Percentiles rank a stretch among this genome's conserved stretches.
Evolutionary conservation across 2,113 vertebrate species (phyloP).

Genomic region (Cyanoliseus patagonus): DNA sequence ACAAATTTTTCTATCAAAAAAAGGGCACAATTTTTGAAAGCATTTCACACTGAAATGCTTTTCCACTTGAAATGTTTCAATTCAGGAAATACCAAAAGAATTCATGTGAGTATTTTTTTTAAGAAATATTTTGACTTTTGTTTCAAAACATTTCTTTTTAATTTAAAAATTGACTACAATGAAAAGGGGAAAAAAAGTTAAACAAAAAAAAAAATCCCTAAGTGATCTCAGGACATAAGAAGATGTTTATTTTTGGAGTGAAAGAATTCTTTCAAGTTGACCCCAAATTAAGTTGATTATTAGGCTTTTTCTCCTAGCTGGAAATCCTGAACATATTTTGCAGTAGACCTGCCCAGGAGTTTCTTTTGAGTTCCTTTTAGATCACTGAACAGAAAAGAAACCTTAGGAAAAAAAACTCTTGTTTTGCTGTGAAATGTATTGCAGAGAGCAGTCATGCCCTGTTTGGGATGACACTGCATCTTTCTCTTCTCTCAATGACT

Average conservation of each 20-base stretch:
- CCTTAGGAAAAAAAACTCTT: neutral
- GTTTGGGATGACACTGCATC: neutral
- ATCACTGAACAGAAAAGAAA: neutral
- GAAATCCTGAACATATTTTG: neutral
- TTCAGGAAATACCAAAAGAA: conserved; percentile 25
- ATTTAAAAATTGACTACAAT: neutral
- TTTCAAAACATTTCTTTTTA: neutral
- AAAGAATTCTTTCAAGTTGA: neutral
- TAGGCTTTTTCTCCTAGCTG: neutral
- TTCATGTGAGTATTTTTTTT: neutral
- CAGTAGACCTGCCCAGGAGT: neutral
- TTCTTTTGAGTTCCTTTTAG: neutral
- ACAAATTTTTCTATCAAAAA: neutral
- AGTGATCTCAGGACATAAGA: neutral
- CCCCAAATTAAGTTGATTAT: neutral
- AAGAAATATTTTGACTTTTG: conserved; percentile 28
- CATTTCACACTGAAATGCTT: neutral
- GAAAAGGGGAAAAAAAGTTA: neutral
- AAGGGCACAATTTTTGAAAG: neutral
- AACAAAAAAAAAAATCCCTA: neutral
- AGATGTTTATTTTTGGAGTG: neutral
- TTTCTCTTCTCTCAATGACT: conserved; percentile 18
- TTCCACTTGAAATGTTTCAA: neutral
- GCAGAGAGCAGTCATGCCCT: neutral
- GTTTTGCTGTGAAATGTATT: neutral